phyloP scores from a whole-genome alignment of 2,113 vertebrate species.

The Scatophagus argus region DNA sequence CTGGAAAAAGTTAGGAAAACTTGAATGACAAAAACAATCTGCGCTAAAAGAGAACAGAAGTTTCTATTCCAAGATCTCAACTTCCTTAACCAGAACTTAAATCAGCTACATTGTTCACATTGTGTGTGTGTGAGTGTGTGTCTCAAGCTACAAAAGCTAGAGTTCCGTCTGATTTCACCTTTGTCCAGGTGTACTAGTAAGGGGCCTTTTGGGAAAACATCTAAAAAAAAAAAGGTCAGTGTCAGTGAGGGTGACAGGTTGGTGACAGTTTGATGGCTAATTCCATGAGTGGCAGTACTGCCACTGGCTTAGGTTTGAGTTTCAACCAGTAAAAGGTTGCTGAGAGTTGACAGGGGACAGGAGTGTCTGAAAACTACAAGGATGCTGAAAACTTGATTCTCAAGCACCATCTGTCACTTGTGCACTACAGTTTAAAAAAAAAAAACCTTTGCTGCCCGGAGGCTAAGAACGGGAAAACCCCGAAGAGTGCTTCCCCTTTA shows the following conservation, averaged over 20 bases:
- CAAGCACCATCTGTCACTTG: constrained; percentile 54
- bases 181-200: constrained; percentile 10
- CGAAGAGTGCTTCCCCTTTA: constrained; percentile 17
- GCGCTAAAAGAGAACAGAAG: no score
- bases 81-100: not conserved
- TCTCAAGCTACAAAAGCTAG: no score
- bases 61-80: not conserved
- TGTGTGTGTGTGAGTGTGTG: no score
- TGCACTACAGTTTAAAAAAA: constrained; percentile 37
- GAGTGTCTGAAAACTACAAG: constrained; percentile 28
- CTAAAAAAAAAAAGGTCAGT: not conserved
- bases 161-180: constrained; percentile 28
- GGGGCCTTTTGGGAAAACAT: constrained; percentile 28
- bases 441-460: constrained; percentile 39
- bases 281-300: constrained; percentile 25
- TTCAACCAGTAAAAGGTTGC: constrained; percentile 4
- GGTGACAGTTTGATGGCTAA: constrained; percentile 19
- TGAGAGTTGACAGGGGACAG: constrained; percentile 32
- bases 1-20: no score
- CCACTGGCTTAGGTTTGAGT: not conserved
- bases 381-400: constrained; percentile 38
- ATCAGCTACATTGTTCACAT: not conserved
- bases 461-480: constrained; percentile 43
- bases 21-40: no score
- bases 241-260: not conserved